A percentile compares a stretch with the other conserved stretches of the same genome.
Conservation (phyloP, 2,113 vertebrate species). For the Genyomyrus donnyi region DNA sequence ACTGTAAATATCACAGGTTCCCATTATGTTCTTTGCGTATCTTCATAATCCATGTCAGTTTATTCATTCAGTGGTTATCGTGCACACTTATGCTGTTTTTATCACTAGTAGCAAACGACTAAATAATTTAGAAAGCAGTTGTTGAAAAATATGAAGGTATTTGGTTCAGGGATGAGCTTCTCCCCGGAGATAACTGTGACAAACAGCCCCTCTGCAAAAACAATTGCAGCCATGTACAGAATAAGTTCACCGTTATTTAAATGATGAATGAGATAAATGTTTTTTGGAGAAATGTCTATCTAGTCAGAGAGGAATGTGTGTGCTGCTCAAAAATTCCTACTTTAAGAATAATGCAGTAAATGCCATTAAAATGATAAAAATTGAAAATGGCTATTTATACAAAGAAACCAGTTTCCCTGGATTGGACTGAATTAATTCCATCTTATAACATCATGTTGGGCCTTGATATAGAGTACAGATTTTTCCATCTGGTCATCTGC, state of each 20-base stretch:
- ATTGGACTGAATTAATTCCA: neutral
- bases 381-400: neutral
- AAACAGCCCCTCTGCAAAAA: slow-evolving; percentile 10
- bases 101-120: neutral
- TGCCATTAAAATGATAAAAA: neutral
- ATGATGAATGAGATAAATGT: slow-evolving; percentile 1
- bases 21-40: neutral
- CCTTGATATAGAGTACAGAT: neutral
- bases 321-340: neutral
- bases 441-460: neutral
- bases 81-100: neutral
- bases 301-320: neutral
- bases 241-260: neutral
- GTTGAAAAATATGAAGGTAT: slow-evolving; percentile 10
- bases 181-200: neutral
- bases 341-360: neutral
- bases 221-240: neutral
- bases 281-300: neutral
- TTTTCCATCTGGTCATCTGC: neutral
- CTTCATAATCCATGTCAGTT: neutral
- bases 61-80: neutral
- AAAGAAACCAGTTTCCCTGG: neutral
- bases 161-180: slow-evolving; percentile 7
- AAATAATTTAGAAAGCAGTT: slow-evolving; percentile 1
- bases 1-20: neutral